Evolutionary conservation across 2,888 invertebrate genomes (phyloP), one percentile per base, ranked within the genome.

Genomic region (Agelastica alni): DNA sequence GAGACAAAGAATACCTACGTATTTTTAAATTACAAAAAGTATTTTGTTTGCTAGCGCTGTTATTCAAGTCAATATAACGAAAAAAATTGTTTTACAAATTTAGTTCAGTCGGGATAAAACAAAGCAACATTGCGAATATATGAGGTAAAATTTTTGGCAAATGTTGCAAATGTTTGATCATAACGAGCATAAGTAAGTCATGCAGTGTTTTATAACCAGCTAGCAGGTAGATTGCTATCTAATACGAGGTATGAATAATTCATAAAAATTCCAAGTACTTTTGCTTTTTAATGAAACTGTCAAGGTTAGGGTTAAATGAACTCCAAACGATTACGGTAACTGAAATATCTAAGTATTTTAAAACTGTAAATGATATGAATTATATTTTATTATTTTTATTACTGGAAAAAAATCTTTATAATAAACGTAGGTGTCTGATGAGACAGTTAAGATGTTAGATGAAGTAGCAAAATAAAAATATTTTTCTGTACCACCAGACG

Each of bases 241-340:
- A 53, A 47, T 60, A 49, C 58, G 53, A 34, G 30, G 22, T 37
- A 62, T 64, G 60, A 61, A 63, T 64, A 41, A 64, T 64, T 63
- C 61, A 64, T 58, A 52, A 46, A 42, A 43, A 52, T 34, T 37
- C 36, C 42, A 34, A 46, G 39, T 45, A 62, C 59, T 62, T 59
- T 61, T 61, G 63, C 63, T 63, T 63, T 65, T 61, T 54, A 61
- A 53, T 53, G 56, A 43, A 56, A 47, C 56, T 59, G 55, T 59
- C 65, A 65, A 65, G 65, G 65, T 62, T 61, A 63, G 51, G 61
- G 65, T 62, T 63, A 63, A 62, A 51, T 52, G 62, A 64, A 63
- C 64, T 58, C 18, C 46, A 45, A 31, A 46, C 22, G 39, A 13
- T 16, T 16, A 14, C 22, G 30, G 26, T 16, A 42, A n/a, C 13